These are phyloP conservation scores for Pachyuromys duprasi DNA, from an alignment of 2,797 vertebrate species.

Conservation along the genomic window DNA sequence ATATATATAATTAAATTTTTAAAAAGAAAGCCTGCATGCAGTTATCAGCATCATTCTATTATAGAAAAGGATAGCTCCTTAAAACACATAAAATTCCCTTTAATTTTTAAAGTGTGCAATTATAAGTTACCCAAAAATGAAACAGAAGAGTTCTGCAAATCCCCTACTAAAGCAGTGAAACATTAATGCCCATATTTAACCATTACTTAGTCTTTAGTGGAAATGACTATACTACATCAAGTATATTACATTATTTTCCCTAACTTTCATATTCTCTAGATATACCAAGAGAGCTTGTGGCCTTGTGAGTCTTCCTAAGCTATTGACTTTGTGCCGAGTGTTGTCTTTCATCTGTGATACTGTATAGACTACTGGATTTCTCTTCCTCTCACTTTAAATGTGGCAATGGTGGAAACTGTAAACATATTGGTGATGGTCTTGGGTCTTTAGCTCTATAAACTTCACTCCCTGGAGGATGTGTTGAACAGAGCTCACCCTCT, in stretches of 20 bases:
- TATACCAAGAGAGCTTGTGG: background rate
- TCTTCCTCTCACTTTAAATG: background rate
- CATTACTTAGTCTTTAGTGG: background rate
- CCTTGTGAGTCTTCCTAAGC: background rate
- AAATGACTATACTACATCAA: background rate
- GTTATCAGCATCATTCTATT: background rate
- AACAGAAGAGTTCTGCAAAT: background rate
- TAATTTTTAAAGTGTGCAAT: background rate
- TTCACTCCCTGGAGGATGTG: background rate
- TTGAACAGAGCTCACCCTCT: background rate
- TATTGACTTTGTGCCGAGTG: background rate
- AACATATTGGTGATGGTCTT: background rate
- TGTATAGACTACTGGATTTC: background rate
- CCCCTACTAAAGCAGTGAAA: background rate
- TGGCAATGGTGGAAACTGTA: background rate
- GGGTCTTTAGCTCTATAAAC: rapidly evolving
- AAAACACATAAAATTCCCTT: background rate
- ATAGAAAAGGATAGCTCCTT: background rate
- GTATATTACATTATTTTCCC: background rate
- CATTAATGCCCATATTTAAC: background rate
- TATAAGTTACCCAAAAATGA: background rate
- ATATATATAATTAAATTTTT: too few species aligned
- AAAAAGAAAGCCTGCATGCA: too few species aligned
- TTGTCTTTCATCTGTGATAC: background rate
- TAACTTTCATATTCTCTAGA: background rate